phyloP scores from a whole-genome alignment of 2,888 invertebrate species.

The Chelonus formosanus region DNA sequence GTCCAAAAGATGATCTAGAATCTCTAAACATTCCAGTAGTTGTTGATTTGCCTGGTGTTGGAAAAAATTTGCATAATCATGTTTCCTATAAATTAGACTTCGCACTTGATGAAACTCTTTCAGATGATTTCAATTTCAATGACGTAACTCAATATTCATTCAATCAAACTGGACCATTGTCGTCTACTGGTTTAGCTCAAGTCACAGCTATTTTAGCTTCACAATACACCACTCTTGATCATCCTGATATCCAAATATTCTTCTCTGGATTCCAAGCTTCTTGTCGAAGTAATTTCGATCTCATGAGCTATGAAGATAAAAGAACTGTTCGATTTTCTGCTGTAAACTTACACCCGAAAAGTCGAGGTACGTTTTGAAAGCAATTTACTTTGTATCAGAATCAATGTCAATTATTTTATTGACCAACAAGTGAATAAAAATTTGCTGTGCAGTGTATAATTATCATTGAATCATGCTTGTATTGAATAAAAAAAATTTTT shows the following conservation, averaged over 20 bases:
- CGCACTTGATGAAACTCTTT: constrained; percentile 55
- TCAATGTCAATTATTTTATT: too few relatives aligned
- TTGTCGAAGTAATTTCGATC: constrained; percentile 64
- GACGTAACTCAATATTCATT: constrained; percentile 67
- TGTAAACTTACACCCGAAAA: constrained; percentile 72
- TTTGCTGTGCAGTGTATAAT: too few relatives aligned
- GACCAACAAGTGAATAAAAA: too few relatives aligned
- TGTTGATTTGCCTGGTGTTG: constrained; percentile 73
- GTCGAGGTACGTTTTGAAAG: constrained; percentile 66
- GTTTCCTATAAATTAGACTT: constrained; percentile 71
- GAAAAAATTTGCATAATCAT: constrained; percentile 76
- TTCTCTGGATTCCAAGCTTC: constrained; percentile 72
- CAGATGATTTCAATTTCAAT: constrained; percentile 68
- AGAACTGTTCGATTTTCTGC: constrained; percentile 67
- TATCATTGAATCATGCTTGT: too few relatives aligned
- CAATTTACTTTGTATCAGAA: too few relatives aligned
- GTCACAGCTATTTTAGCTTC: constrained; percentile 73
- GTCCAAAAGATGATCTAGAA: constrained; percentile 70
- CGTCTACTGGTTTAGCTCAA: constrained; percentile 74
- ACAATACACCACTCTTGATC: constrained; percentile 69
- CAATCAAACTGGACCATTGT: constrained; percentile 70
- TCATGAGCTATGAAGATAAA: neutral
- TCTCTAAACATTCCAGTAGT: constrained; percentile 70
- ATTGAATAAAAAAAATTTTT: neutral
- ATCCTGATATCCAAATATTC: constrained; percentile 75